Conservation (phyloP, 2,888 invertebrate genomes). For the Agapetus fuscipes region DNA sequence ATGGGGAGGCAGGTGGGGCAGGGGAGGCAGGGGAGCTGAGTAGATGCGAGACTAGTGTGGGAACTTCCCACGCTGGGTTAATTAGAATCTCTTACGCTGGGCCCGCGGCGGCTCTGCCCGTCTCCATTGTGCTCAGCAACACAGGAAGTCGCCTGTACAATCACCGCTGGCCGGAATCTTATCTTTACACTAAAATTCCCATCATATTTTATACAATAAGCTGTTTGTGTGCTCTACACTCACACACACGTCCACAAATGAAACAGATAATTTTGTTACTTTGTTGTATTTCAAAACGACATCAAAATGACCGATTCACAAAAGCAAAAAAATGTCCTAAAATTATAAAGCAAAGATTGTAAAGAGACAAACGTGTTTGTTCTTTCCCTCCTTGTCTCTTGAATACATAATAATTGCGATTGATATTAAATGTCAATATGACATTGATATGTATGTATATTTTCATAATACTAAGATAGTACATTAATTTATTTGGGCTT, state of each 20-base stretch:
- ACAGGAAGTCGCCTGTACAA: constrained; percentile 21
- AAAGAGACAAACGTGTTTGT: too few relatives aligned
- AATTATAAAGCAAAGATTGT: constrained; percentile 12
- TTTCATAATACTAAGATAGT: too few relatives aligned
- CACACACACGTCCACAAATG: constrained; percentile 12
- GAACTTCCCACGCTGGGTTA: constrained; percentile 21
- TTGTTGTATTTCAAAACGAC: constrained; percentile 20
- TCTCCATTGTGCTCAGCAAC: constrained; percentile 19
- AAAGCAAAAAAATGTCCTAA: constrained; percentile 12
- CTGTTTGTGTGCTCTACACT: constrained; percentile 2
- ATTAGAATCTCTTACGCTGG: constrained; percentile 21
- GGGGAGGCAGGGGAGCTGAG: too few relatives aligned
- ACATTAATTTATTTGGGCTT: too few relatives aligned
- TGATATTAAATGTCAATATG: constrained; percentile 17
- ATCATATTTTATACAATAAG: constrained; percentile 18
- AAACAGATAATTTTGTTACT: constrained; percentile 16
- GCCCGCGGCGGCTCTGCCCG: constrained; percentile 12
- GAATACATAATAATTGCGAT: too few relatives aligned
- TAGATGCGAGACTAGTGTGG: constrained; percentile 15
- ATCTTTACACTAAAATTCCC: constrained; percentile 17
- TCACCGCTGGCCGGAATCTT: constrained; percentile 18
- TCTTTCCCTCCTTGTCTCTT: too few relatives aligned
- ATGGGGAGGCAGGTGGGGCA: too few relatives aligned
- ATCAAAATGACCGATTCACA: constrained; percentile 14
- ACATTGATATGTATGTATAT: constrained; percentile 8